Conservation (phyloP, 2,797 vertebrate genomes). For the Gallinago nigripennis region DNA sequence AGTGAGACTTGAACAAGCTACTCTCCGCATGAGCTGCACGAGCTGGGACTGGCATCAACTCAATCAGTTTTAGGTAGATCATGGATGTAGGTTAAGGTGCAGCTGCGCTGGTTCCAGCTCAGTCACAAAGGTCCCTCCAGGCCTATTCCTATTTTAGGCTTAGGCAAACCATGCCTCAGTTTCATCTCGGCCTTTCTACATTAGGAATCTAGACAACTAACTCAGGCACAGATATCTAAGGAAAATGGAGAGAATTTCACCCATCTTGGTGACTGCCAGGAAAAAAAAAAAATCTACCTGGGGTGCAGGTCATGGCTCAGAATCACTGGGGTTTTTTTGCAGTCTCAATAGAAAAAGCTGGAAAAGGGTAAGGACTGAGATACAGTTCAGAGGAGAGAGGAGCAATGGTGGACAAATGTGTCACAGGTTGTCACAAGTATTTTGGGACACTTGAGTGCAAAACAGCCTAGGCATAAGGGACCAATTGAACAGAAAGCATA, state of each 20-base stretch:
- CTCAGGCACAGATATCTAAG: not conserved
- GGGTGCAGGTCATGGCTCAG: not conserved
- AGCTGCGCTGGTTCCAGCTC: not conserved
- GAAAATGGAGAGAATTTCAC: not conserved
- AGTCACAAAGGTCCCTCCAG: not conserved
- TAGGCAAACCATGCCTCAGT: not conserved
- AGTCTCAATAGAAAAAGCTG: not conserved
- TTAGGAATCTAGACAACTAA: not conserved
- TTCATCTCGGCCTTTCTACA: not conserved
- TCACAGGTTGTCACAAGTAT: not conserved
- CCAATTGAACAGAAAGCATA: not conserved
- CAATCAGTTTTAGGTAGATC: not conserved
- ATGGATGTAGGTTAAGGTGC: not conserved
- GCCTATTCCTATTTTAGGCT: not conserved
- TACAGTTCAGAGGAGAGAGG: not conserved
- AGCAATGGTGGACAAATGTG: not conserved
- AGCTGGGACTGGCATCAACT: not conserved
- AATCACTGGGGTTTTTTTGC: not conserved
- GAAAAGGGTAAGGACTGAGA: not conserved
- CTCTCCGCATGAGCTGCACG: not conserved
- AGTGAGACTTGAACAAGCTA: not conserved
- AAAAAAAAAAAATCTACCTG: not conserved
- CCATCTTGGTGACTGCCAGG: not conserved
- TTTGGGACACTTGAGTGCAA: not conserved
- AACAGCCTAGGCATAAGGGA: not conserved